Evolutionary conservation across 35 echinoderm and acorn worm species (phyloP), one percentile per base, ranked within the genome.

Genomic region (Amphiura filiformis): DNA sequence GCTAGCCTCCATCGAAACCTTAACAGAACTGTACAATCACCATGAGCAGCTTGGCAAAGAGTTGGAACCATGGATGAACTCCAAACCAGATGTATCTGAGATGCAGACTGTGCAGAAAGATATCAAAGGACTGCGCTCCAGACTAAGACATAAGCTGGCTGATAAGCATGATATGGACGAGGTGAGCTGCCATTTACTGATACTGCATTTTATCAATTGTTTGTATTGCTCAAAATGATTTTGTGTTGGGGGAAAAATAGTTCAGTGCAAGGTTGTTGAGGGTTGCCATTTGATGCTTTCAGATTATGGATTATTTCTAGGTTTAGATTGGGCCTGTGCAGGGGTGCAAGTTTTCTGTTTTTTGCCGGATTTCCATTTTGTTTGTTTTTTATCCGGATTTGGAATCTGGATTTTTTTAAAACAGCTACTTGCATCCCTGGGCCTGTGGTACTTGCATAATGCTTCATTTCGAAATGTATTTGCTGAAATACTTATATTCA

Each of bases 111-210:
- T 82, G 30, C 39, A 75, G 88, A 89, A 83, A 64, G 88, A 75
- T 18, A 81, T 89, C 57, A 89, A 89, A 52, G 38, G 32, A 0
- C 80, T 75, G 18, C 5, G 80, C 33, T 89, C 88, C 0, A 82
- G 41, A 47, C 88, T 89, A 0, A 33, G 88, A 0, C 88, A 89
- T 36, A 89, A 89, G 52, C 88, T 89, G 23, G 88, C 88, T 42
- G 78, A 89, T 82, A 64, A 77, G 57, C 44, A 38, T 32, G 88
- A 89, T 80, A 23, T 89, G 56, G 88, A 89, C 32, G 88, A 89
- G 80, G 88, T 89, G 17, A n/a, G 49, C 22, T 26, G 12, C 44
- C 44, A 52, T 52, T n/a, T n/a, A n/a, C n/a, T n/a, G n/a, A n/a
- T n/a, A n/a, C n/a, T n/a, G n/a, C 13, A 61, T 13, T 13, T n/a